phyloP scores from a whole-genome alignment of 2,113 vertebrate genomes.

The Tiliqua scincoides region DNA sequence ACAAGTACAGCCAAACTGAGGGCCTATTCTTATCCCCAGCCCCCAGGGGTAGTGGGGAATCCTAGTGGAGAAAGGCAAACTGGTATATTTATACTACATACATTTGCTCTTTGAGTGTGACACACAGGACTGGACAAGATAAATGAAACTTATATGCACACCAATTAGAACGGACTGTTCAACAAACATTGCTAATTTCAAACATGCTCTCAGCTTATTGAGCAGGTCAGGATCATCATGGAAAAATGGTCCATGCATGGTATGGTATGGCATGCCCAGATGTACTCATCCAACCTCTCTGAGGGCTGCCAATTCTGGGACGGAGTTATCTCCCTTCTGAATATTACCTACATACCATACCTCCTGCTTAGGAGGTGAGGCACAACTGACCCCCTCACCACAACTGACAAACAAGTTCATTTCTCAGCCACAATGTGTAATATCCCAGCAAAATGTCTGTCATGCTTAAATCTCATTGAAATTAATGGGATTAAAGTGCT shows the following conservation, averaged over 20 bases:
- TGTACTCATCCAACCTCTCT: background rate
- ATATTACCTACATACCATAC: background rate
- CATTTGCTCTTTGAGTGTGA: background rate
- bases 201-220: background rate
- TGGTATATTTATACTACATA: background rate
- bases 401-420: background rate
- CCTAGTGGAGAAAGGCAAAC: background rate
- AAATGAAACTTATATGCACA: background rate
- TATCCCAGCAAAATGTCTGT: background rate
- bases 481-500: background rate
- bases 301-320: background rate
- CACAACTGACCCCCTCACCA: background rate
- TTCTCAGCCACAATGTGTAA: background rate
- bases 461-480: conserved; percentile 2
- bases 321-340: background rate
- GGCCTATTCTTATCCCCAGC: too few relatives aligned
- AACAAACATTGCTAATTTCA: background rate
- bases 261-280: background rate
- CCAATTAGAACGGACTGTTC: background rate
- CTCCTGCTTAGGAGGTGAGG: background rate
- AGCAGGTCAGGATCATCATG: too few relatives aligned
- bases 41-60: too few relatives aligned
- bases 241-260: background rate
- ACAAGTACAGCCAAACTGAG: too few relatives aligned
- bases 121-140: background rate